Base-by-base conservation (phyloP, 23 tunicate genomes). In the Trididemnum miniatum region DNA sequence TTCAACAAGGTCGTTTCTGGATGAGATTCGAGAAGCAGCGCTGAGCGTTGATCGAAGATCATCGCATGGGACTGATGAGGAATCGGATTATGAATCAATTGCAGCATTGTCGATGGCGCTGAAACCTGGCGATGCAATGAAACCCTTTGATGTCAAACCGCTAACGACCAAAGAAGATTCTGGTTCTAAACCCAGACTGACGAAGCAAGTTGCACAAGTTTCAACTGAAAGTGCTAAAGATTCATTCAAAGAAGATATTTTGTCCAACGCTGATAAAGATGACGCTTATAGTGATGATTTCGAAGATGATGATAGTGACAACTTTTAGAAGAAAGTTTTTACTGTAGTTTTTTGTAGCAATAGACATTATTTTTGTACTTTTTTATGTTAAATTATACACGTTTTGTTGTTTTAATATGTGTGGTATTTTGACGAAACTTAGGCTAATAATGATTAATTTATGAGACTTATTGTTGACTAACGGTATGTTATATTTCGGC, bases 81-180 rank as follows among this genome's bases (percentile, higher is more conserved):
- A 72, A n/a, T 79, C 90, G 1, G 84, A 79, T 71, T 86, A 86
- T 35, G 84, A 79, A 38, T 86, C 90, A 1, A 84, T 86, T 57
- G 80, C 72, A 12, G 90, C 90, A 0, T 31, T 86, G 24, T 78
- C 84, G 5, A 86, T 57, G 71, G 84, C 51, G 15, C 29, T 86
- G 4, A 85, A 66, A 38, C 90, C 87, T 25, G 60, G 27, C 24
- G 59, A 74, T 69, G 39, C 29, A 28, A 37, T 28, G 12, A 44
- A 44, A 44, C 54, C 54, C 20, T 20, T 22, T 62, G 69, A 62
- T 4, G 9, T 15, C 15, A 15, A 9, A 9, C 15, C 54, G 9
- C 12, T 7, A 9, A 44, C 54, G 12, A 15, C 15, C 15, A 44
- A 15, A 9, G 54, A 44, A 44, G 54, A 44, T 44, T 9, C 15